Evolutionary conservation across 2,888 invertebrate species (phyloP), one percentile per base, ranked within the genome.

Genomic region (Leucophora obtusa): DNA sequence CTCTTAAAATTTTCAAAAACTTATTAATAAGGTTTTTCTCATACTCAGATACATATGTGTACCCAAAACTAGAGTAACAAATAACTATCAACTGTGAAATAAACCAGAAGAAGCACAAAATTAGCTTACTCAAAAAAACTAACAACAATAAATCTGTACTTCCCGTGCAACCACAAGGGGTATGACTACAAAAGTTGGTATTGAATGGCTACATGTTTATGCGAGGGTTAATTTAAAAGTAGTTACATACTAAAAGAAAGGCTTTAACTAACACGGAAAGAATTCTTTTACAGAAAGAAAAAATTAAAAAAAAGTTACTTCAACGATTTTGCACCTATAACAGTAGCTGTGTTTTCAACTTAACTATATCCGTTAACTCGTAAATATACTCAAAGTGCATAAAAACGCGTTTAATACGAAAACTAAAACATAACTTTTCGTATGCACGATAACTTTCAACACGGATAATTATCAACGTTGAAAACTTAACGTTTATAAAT

Each of bases 51-150:
- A 66, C 21, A 54, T 24, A 54, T 24, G 28, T 28, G 28, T 28
- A 28, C 33, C 28, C 7, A 5, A 60, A n/a, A 47, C 10, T 17
- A 43, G 6, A n/a, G 47, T 53, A 69, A n/a, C 17, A 58, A 63
- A 63, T 70, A 56, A 51, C 62, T 38, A 59, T 47, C 14, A 14
- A 47, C 43, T 59, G 43, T 38, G 33, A 59, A 59, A 62, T 60
- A 66, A 68, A 51, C 71, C 54, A 72, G 18, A 60, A 74, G 54
- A 74, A 43, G 71, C 24, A 58, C 66, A 72, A 68, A 80, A 66
- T 75, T 71, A 80, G 71, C 71, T 79, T 59, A 65, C 15, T 43
- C 54, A n/a, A 68, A 56, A 28, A 28, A 50, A 60, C 60, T 35
- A 56, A 66, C 54, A 72, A 59, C 24, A 62, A 75, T 79, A 75